phyloP scores from a whole-genome alignment of 2,888 invertebrate species.

The Hypomecis atomaria region DNA sequence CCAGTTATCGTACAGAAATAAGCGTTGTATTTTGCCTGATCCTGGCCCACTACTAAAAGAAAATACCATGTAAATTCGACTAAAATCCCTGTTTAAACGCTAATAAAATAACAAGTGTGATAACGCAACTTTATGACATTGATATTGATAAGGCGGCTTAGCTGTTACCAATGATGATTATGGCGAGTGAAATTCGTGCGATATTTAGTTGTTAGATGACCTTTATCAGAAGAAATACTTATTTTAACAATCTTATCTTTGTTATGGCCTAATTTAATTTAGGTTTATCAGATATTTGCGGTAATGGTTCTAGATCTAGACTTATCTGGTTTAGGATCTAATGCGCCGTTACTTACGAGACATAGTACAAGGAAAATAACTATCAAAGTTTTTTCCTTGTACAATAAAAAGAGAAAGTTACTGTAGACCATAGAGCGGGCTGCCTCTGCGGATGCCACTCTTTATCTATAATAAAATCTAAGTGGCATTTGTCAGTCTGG shows the following conservation, averaged over 20 bases:
- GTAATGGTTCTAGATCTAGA: too few species aligned
- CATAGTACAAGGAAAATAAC: background rate
- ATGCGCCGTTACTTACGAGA: background rate
- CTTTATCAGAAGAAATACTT: too few species aligned
- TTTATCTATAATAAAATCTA: too few species aligned
- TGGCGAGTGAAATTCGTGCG: background rate
- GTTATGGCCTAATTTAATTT: background rate
- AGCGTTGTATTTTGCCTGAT: background rate
- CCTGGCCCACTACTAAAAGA: conserved; percentile 8
- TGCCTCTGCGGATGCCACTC: too few species aligned
- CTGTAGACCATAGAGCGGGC: too few species aligned
- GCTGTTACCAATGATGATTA: background rate
- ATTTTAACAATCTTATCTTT: too few species aligned
- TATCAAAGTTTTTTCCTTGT: background rate
- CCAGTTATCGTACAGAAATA: too few species aligned
- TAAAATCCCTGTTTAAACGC: background rate
- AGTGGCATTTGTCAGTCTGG: too few species aligned
- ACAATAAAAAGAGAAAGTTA: too few species aligned
- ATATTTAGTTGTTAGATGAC: too few species aligned
- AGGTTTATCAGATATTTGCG: too few species aligned
- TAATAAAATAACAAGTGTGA: conserved; percentile 10
- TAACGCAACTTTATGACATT: conserved; percentile 6
- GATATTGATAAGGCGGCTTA: background rate
- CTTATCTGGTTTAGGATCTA: background rate
- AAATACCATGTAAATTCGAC: conserved; percentile 20